Evolutionary conservation across 2,888 invertebrate species (phyloP).

Genomic region (Drosophila hawaiiensis): DNA sequence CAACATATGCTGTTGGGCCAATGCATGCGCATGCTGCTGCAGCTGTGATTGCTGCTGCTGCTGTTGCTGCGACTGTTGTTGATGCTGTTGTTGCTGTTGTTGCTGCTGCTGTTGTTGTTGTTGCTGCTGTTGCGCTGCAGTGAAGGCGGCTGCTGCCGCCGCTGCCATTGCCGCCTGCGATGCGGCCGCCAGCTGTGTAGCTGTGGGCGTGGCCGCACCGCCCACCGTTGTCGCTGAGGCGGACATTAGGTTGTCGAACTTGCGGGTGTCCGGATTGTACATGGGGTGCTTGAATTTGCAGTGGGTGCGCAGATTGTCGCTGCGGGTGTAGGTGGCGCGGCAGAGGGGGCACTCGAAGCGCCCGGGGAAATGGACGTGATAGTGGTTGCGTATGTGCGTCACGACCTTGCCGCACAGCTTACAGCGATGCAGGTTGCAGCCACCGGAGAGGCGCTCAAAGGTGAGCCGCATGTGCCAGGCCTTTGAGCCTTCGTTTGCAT

Average conservation of each 20-base stretch:
- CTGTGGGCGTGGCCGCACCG: conserved; percentile 87
- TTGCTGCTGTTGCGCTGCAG: conserved; percentile 81
- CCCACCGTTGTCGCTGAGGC: conserved; percentile 84
- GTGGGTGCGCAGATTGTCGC: conserved; percentile 96
- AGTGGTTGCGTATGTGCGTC: conserved; percentile 97
- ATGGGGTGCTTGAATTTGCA: conserved; percentile 97
- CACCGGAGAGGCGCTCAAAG: conserved; percentile 96
- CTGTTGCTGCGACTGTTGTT: conserved; percentile 71
- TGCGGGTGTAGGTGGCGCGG: conserved; percentile 95
- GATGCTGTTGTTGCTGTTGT: conserved; percentile 73
- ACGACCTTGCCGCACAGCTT: conserved; percentile 97
- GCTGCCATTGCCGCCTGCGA: conserved; percentile 85
- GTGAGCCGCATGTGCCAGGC: conserved; percentile 98
- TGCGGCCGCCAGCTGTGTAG: conserved; percentile 86
- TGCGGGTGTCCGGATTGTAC: conserved; percentile 94
- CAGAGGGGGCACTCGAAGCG: conserved; percentile 96
- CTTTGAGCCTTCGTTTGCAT: conserved; percentile 89
- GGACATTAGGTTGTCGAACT: conserved; percentile 91
- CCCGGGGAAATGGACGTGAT: conserved; percentile 97
- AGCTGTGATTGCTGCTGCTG: conserved; percentile 72
- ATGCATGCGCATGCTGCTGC: conserved; percentile 76
- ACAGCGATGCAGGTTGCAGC: conserved; percentile 96
- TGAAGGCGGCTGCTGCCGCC: conserved; percentile 85
- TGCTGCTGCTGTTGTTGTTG: conserved; percentile 77
- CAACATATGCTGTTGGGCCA: conserved; percentile 73